A percentile compares a stretch with the other conserved stretches of the same genome.
phyloP scores from a whole-genome alignment of 2,888 invertebrate genomes.

The Trichopria drosophilae region DNA sequence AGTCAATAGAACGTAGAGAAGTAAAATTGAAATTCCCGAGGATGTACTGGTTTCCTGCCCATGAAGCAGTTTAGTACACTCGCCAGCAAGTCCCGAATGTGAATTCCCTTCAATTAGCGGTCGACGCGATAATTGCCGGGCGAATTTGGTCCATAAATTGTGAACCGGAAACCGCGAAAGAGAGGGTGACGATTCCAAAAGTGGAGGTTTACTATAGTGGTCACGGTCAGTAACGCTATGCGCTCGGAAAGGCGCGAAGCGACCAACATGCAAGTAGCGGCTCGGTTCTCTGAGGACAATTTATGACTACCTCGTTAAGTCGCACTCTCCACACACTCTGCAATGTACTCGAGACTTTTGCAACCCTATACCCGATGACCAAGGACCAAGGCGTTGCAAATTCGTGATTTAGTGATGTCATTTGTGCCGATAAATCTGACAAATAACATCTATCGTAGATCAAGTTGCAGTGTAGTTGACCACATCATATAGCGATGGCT shows the following conservation, averaged over 20 bases:
- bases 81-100: too few relatives aligned
- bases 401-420: slow-evolving; percentile 55
- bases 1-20: too few relatives aligned
- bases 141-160: slow-evolving; percentile 41
- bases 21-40: too few relatives aligned
- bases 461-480: slow-evolving; percentile 29
- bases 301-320: slow-evolving; percentile 52
- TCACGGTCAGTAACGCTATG: slow-evolving; percentile 4
- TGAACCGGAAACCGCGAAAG: slow-evolving; percentile 39
- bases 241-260: too few relatives aligned
- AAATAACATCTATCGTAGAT: slow-evolving; percentile 44
- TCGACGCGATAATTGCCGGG: slow-evolving; percentile 39
- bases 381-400: slow-evolving; percentile 53
- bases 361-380: slow-evolving; percentile 54
- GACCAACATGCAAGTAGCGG: too few relatives aligned
- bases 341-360: slow-evolving; percentile 48
- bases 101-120: slow-evolving; percentile 35
- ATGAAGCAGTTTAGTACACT: too few relatives aligned
- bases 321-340: slow-evolving; percentile 34
- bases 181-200: slow-evolving; percentile 35
- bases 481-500: too few relatives aligned
- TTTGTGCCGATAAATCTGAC: slow-evolving; percentile 55
- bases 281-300: slow-evolving; percentile 45
- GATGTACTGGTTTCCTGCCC: too few relatives aligned
- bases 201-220: slow-evolving; percentile 1